These are phyloP conservation scores for Ophioninae sp. DNA, from an alignment of 2,888 invertebrate genomes.

Conservation along the genomic window DNA sequence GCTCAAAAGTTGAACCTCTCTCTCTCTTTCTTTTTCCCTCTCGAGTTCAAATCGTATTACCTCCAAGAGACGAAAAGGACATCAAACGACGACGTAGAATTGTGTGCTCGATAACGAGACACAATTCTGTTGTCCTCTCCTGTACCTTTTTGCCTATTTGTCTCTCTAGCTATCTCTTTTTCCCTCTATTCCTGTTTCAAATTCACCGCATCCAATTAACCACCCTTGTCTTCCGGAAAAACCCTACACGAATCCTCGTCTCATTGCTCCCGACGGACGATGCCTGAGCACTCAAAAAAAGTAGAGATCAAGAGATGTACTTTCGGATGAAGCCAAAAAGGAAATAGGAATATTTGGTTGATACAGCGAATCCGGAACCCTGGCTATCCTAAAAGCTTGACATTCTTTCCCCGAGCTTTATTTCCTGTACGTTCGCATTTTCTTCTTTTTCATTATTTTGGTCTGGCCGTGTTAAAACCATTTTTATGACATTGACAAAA, in stretches of 20 bases:
- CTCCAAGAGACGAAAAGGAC: constrained; percentile 1
- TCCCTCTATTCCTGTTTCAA: background rate
- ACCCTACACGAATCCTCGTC: constrained; percentile 56
- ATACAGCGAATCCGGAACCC: constrained; percentile 20
- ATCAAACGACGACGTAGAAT: constrained; percentile 17
- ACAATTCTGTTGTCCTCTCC: background rate
- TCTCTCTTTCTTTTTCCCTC: background rate
- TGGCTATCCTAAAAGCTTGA: constrained; percentile 13
- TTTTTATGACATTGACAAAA: background rate
- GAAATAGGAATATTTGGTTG: constrained; percentile 23
- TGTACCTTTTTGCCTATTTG: constrained; percentile 60
- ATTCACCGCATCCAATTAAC: constrained; percentile 70
- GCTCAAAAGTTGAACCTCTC: too few species aligned
- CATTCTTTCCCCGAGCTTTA: constrained; percentile 14
- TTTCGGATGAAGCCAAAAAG: background rate
- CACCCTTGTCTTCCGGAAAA: constrained; percentile 57
- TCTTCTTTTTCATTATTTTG: background rate
- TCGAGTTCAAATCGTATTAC: background rate
- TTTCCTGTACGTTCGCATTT: background rate
- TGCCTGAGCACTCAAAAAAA: constrained; percentile 29
- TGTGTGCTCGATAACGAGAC: constrained; percentile 53
- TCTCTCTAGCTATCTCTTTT: background rate
- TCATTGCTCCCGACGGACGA: constrained; percentile 55
- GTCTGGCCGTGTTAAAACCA: background rate
- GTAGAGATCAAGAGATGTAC: constrained; percentile 18